Conservation (phyloP, 2,888 invertebrate genomes). For the Dryadula phaetusa region DNA sequence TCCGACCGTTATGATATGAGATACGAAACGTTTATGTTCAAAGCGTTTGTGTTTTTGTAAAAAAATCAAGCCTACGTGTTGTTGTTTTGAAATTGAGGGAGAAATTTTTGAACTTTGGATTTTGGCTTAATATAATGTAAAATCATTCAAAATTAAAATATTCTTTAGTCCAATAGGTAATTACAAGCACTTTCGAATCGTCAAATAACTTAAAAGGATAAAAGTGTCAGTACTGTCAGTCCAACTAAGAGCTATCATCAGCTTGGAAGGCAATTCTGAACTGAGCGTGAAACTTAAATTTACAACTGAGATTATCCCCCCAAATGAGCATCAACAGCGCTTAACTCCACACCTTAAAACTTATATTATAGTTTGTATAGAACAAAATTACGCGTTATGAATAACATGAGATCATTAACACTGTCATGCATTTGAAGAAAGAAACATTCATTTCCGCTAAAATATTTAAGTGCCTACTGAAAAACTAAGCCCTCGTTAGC, state of each 20-base stretch:
- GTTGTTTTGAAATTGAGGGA: constrained; percentile 21
- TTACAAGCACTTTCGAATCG: no score
- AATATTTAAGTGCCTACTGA: not conserved
- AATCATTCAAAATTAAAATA: no score
- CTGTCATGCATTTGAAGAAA: not conserved
- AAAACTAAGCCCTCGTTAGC: not conserved
- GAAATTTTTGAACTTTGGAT: constrained; percentile 24
- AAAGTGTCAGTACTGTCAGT: no score
- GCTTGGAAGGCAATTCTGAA: no score
- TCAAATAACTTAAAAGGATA: no score
- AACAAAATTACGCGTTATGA: not conserved
- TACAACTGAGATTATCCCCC: no score
- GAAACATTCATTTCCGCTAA: not conserved
- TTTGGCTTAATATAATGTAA: not conserved
- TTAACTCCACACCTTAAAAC: no score
- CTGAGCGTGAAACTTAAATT: no score
- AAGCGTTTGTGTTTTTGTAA: constrained; percentile 33
- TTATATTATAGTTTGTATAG: no score
- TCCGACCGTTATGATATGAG: constrained; percentile 33
- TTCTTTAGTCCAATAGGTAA: no score
- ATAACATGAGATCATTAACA: not conserved
- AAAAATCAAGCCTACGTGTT: constrained; percentile 29
- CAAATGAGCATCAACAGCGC: no score
- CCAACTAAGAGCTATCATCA: no score
- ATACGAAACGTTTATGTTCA: constrained; percentile 34